These are phyloP conservation scores for Bombus pascuorum DNA, from an alignment of 1,140 invertebrate species.

Conservation along the genomic window DNA sequence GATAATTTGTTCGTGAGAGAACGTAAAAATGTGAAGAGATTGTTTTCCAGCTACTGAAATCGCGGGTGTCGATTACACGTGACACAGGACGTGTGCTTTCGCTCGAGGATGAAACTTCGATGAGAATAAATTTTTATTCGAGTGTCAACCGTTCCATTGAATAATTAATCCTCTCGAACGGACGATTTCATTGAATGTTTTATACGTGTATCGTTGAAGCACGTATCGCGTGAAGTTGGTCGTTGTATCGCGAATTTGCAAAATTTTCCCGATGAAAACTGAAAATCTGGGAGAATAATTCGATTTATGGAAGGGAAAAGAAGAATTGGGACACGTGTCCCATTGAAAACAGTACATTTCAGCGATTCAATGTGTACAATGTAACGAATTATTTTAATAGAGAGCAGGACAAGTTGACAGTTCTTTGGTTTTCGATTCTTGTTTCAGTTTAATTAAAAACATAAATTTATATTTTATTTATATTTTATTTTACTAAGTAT, in stretches of 20 bases:
- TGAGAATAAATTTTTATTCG: conserved; percentile 7
- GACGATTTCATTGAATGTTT: background rate
- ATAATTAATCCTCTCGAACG: conserved; percentile 10
- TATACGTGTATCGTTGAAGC: background rate
- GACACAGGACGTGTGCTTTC: background rate
- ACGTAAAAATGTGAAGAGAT: too few species aligned
- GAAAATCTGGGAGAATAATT: background rate
- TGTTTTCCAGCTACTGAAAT: background rate
- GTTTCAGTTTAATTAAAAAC: background rate
- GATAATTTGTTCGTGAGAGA: background rate
- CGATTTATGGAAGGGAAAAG: background rate
- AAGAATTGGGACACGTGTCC: background rate
- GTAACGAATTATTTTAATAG: background rate
- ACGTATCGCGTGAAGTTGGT: background rate
- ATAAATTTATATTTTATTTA: background rate
- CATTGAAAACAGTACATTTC: background rate
- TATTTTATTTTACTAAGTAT: background rate
- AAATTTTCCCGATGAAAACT: conserved; percentile 1
- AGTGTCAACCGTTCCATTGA: conserved; percentile 3
- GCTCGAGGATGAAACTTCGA: conserved; percentile 13
- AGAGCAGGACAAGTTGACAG: background rate
- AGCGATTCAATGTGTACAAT: background rate
- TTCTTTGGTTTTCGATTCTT: background rate
- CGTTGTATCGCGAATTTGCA: background rate
- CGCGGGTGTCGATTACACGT: conserved; percentile 5